phyloP scores from a whole-genome alignment of 2,888 invertebrate genomes.

The Yponomeuta malinellus region DNA sequence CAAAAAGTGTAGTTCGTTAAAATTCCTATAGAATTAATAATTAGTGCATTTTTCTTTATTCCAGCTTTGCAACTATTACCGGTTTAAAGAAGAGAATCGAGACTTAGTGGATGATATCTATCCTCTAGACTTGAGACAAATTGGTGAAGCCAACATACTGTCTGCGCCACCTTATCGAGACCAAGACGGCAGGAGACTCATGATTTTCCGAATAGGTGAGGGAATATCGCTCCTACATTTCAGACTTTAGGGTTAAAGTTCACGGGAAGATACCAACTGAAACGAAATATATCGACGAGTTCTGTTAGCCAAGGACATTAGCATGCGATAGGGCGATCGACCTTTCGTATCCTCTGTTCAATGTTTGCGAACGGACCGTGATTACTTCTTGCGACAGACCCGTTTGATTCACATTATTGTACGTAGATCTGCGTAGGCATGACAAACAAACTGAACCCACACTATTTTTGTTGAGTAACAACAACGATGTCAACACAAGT shows the following conservation, averaged over 20 bases:
- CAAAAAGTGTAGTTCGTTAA: not conserved
- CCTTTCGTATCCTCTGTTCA: not conserved
- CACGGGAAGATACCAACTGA: not conserved
- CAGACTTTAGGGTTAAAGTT: not conserved
- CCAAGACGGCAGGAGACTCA: conserved; percentile 82
- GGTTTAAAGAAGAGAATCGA: conserved; percentile 83
- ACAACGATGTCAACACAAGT: no score
- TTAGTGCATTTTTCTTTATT: conserved; percentile 29
- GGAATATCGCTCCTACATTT: conserved; percentile 10
- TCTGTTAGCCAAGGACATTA: not conserved
- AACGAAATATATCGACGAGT: not conserved
- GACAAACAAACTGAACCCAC: not conserved
- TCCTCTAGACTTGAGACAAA: conserved; percentile 76
- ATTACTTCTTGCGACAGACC: not conserved
- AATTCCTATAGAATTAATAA: not conserved
- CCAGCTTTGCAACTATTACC: conserved; percentile 84
- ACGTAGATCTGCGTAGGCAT: not conserved
- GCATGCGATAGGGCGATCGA: not conserved
- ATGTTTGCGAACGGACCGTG: not conserved
- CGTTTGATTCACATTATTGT: not conserved
- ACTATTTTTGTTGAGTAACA: not conserved
- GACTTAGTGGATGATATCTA: conserved; percentile 80
- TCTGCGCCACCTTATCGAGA: conserved; percentile 86
- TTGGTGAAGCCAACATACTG: conserved; percentile 82
- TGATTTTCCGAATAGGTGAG: conserved; percentile 82